phyloP scores from a whole-genome alignment of 2,797 vertebrate genomes.

The Molossus molossus region DNA sequence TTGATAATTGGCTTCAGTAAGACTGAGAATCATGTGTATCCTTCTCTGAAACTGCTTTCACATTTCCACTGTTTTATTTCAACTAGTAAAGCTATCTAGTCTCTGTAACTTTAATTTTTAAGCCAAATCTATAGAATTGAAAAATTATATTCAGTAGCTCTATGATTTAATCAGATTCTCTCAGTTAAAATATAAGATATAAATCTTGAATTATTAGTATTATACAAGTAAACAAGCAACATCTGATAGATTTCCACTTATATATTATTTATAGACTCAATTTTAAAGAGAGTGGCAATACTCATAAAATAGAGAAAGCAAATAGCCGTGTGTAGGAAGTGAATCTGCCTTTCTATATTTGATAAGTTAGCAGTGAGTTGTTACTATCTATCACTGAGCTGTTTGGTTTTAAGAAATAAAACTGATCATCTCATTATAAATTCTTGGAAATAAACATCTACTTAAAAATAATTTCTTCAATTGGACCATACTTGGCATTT shows the following conservation, averaged over 20 bases:
- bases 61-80: conserved; percentile 71
- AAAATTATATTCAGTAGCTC: conserved; percentile 82
- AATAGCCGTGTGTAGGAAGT: conserved; percentile 77
- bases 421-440: conserved; percentile 82
- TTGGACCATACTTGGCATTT: conserved; percentile 45
- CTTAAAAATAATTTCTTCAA: conserved; percentile 76
- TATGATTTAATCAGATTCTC: conserved; percentile 84
- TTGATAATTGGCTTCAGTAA: not conserved
- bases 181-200: conserved; percentile 82
- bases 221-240: conserved; percentile 86
- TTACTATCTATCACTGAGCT: conserved; percentile 72
- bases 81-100: conserved; percentile 69
- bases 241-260: conserved; percentile 85
- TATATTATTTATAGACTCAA: conserved; percentile 88
- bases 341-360: conserved; percentile 76
- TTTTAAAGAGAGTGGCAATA: conserved; percentile 85
- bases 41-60: conserved; percentile 65
- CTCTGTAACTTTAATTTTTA: conserved; percentile 74
- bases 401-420: conserved; percentile 79
- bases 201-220: conserved; percentile 87
- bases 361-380: conserved; percentile 74
- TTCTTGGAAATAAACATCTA: conserved; percentile 78
- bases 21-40: conserved; percentile 42
- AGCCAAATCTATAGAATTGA: conserved; percentile 82
- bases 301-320: conserved; percentile 85